Evolutionary conservation across 35 echinoderm and acorn worm species (phyloP).

Genomic region (Ptychodera flava): DNA sequence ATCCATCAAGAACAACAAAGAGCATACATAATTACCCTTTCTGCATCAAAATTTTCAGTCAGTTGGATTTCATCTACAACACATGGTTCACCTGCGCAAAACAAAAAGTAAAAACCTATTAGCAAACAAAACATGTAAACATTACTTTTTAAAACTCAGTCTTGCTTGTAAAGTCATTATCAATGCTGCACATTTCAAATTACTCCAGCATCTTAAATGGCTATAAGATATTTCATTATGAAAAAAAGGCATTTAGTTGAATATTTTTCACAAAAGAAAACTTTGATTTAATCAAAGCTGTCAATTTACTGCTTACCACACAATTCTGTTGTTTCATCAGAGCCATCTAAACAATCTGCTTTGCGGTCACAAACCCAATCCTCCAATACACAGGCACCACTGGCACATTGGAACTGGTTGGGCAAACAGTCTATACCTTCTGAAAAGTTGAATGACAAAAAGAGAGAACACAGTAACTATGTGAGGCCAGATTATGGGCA

Average conservation of each 20-base stretch:
- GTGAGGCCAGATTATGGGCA: too few species aligned
- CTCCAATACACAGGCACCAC: background rate
- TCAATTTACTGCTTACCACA: background rate
- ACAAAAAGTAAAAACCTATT: background rate
- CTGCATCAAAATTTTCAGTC: background rate
- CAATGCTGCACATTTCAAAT: too few species aligned
- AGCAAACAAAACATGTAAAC: too few species aligned
- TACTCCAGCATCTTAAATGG: too few species aligned
- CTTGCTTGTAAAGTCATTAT: too few species aligned
- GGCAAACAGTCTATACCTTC: background rate
- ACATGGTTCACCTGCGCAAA: background rate
- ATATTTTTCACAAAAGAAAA: too few species aligned
- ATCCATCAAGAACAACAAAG: too few species aligned
- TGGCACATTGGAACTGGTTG: background rate
- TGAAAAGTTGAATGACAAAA: background rate
- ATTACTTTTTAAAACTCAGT: too few species aligned
- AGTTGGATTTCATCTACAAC: background rate
- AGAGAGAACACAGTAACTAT: background rate
- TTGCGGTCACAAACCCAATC: background rate
- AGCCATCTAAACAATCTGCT: constrained; percentile 5
- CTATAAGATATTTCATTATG: too few species aligned
- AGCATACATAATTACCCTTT: too few species aligned
- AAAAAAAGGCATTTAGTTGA: too few species aligned
- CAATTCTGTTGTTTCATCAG: background rate
- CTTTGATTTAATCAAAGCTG: too few species aligned